Conservation (phyloP, 2,113 vertebrate species). For the Stomatorhinus ivindoensis region DNA sequence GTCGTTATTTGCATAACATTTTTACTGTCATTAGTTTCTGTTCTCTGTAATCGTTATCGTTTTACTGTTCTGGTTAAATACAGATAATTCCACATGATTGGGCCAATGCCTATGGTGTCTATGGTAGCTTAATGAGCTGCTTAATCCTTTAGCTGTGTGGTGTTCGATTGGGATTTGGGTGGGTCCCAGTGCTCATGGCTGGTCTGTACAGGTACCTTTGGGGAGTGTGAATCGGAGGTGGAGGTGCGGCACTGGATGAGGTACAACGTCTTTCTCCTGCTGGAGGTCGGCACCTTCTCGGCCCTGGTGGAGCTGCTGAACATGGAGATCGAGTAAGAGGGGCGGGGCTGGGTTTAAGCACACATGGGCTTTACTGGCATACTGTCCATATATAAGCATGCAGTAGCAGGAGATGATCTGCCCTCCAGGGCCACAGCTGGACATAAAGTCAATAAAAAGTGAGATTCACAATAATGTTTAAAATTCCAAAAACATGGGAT, state of each 20-base stretch:
- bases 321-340: slow-evolving; percentile 95
- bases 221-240: slow-evolving; percentile 78
- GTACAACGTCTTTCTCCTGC: slow-evolving; percentile 87
- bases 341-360: not conserved
- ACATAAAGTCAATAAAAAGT: not conserved
- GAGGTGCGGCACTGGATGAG: slow-evolving; percentile 93
- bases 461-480: not conserved
- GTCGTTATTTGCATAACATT: not conserved
- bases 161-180: not conserved
- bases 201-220: slow-evolving; percentile 76
- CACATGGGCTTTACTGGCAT: not conserved
- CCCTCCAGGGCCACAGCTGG: not conserved
- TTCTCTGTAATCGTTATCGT: not conserved
- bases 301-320: slow-evolving; percentile 94
- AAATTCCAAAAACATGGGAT: not conserved
- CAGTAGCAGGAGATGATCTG: not conserved
- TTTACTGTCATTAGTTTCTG: not conserved
- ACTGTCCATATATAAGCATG: not conserved
- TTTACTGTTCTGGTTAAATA: not conserved
- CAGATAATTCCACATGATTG: not conserved
- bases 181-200: not conserved
- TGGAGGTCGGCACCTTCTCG: slow-evolving; percentile 87
- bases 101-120: not conserved
- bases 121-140: not conserved
- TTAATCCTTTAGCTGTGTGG: not conserved